Evolutionary conservation across 2,797 vertebrate species (phyloP), one percentile per base, ranked within the genome.

Genomic region (Gambelia wislizenii): DNA sequence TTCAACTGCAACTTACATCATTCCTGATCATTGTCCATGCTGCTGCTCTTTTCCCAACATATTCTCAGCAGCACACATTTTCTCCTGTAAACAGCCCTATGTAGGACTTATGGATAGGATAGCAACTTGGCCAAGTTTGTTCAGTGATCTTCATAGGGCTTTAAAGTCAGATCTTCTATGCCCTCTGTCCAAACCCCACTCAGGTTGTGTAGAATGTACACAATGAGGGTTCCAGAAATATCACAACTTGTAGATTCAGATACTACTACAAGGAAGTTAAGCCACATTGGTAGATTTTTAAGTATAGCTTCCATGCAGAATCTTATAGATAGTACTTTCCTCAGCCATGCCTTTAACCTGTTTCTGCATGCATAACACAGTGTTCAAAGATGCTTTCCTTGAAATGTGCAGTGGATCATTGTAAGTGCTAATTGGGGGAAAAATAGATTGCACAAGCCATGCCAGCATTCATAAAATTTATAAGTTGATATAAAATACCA

Each of bases 321-420:
- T 67, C 22, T 49, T 30, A 44, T 61, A 42, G 5, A 16, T 59
- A 14, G 36, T 52, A 49, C 54, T 80, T 85, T 9, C 44, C 42
- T 72, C 64, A 49, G 44, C 42, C 10, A 18, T 74, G 18, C n/a
- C 30, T 52, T n/a, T 42, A 9, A 14, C 5, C 54, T 64, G 69
- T 59, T 85, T 86, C 77, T 64, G 42, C 67, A 80, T 70, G 67
- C 76, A 39, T 61, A n/a, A 47, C 44, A 72, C 42, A 39, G 33
- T 33, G 9, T 89, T 86, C 69, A 14, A 30, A 33, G 0, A 18
- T 83, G 82, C 12, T 79, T 92, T 33, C 44, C 80, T 0, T 86
- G 70, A 44, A 72, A 84, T 3, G 86, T 36, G 54, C 85, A 70
- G 89, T 77, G 7, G 85, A 94, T 89, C n/a, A n/a, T 91, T 72